These are phyloP conservation scores for Aculops lycopersici DNA, from an alignment of 1,140 invertebrate genomes.

Conservation along the genomic window DNA sequence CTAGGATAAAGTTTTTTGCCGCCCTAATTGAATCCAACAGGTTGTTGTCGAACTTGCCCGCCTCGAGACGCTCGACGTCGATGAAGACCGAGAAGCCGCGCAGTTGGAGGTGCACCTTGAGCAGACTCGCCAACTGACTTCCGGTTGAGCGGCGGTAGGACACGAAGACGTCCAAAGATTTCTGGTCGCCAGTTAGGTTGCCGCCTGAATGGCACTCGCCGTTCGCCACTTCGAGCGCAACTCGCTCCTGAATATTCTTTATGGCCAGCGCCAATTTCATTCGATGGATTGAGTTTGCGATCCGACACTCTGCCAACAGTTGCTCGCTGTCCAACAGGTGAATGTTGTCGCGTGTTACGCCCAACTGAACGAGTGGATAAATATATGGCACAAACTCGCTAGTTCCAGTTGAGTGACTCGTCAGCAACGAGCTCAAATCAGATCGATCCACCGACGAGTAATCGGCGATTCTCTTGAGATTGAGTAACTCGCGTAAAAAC, in stretches of 20 bases:
- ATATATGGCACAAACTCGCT: constrained; percentile 81
- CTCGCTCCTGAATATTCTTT: constrained; percentile 23
- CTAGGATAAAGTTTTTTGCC: constrained; percentile 79
- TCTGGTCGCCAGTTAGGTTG: constrained; percentile 21
- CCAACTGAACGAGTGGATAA: constrained; percentile 75
- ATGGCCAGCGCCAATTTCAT: constrained; percentile 57
- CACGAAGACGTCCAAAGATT: constrained; percentile 80
- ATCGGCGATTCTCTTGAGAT: constrained; percentile 80
- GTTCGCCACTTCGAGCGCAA: neutral
- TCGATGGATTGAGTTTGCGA: constrained; percentile 73
- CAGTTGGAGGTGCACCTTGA: constrained; percentile 66
- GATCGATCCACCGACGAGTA: constrained; percentile 74
- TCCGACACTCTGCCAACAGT: constrained; percentile 51
- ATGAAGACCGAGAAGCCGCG: constrained; percentile 78
- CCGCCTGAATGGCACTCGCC: neutral
- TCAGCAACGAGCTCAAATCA: constrained; percentile 62
- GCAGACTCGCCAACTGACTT: constrained; percentile 56
- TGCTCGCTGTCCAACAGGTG: constrained; percentile 47
- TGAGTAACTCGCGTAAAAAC: constrained; percentile 71
- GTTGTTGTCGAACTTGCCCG: constrained; percentile 95
- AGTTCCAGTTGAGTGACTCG: constrained; percentile 30
- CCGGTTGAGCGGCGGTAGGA: constrained; percentile 90
- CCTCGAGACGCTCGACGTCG: constrained; percentile 69
- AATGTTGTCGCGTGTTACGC: constrained; percentile 55
- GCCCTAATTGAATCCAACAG: constrained; percentile 77